Conservation (phyloP, 2,797 vertebrate genomes). For the Rousettus madagascariensis region DNA sequence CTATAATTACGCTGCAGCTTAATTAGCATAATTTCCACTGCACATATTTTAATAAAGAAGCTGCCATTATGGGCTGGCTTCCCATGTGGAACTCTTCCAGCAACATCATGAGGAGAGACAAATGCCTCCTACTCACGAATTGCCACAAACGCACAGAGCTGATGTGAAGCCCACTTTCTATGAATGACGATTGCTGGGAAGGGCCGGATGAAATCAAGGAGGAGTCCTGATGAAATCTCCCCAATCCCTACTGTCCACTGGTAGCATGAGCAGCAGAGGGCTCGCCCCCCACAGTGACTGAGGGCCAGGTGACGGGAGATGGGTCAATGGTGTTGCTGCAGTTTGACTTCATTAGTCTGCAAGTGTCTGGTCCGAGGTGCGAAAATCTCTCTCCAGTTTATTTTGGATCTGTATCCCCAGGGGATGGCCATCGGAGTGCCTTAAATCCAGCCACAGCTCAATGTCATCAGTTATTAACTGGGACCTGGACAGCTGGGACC, state of each 20-base stretch:
- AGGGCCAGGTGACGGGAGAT: fast-evolving
- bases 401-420: not conserved
- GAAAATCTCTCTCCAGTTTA: not conserved
- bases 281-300: fast-evolving
- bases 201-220: not conserved
- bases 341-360: not conserved
- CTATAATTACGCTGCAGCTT: slow-evolving; percentile 86
- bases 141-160: not conserved
- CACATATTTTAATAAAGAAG: slow-evolving; percentile 84
- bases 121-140: slow-evolving; percentile 36
- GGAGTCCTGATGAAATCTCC: not conserved
- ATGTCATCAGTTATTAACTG: slow-evolving; percentile 50
- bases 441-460: slow-evolving; percentile 16
- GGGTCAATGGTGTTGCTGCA: fast-evolving
- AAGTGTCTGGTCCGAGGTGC: not conserved
- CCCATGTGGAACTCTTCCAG: slow-evolving; percentile 77
- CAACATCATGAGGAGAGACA: slow-evolving; percentile 49
- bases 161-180: not conserved
- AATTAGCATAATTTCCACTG: slow-evolving; percentile 86
- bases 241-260: fast-evolving
- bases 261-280: not conserved
- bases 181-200: not conserved
- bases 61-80: slow-evolving; percentile 78
- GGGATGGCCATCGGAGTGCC: not conserved
- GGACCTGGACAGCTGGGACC: slow-evolving; percentile 3